Evolutionary conservation across 1,140 invertebrate species (phyloP).

Genomic region (Cotesia typhae): DNA sequence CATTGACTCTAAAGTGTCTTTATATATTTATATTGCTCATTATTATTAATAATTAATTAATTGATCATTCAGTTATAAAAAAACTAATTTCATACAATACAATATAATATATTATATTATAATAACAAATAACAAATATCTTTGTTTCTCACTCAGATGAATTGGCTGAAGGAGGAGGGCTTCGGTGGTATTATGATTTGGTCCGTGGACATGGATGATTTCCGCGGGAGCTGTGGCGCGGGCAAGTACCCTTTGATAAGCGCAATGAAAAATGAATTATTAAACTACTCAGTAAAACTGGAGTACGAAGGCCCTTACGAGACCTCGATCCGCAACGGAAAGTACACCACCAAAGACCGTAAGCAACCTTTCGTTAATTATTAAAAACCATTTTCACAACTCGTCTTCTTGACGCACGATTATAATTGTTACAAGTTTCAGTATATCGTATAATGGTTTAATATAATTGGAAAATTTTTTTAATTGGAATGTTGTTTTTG

Average conservation of each 20-base stretch:
- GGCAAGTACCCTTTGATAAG: constrained; percentile 90
- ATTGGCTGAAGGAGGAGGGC: constrained; percentile 92
- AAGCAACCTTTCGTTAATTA: constrained; percentile 63
- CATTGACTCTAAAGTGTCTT: constrained; percentile 1
- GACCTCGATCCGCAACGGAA: constrained; percentile 73
- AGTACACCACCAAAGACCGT: constrained; percentile 88
- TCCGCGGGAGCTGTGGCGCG: constrained; percentile 86
- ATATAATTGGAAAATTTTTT: too few species aligned
- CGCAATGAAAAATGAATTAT: constrained; percentile 85
- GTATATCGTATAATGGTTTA: too few species aligned
- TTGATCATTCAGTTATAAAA: too few species aligned
- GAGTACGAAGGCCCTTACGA: constrained; percentile 90
- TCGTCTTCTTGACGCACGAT: not conserved
- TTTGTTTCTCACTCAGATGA: constrained; percentile 72
- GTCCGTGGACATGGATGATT: constrained; percentile 97
- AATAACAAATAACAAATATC: not conserved
- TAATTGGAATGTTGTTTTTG: too few species aligned
- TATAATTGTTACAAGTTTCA: too few species aligned
- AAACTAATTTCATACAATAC: too few species aligned
- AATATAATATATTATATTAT: not conserved
- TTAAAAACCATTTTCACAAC: not conserved
- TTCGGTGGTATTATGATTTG: constrained; percentile 98
- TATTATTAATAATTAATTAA: not conserved
- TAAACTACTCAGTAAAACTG: constrained; percentile 83
- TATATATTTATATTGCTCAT: constrained; percentile 18